phyloP scores from a whole-genome alignment of 2,113 vertebrate genomes.

The Petrocephalus zakoni region DNA sequence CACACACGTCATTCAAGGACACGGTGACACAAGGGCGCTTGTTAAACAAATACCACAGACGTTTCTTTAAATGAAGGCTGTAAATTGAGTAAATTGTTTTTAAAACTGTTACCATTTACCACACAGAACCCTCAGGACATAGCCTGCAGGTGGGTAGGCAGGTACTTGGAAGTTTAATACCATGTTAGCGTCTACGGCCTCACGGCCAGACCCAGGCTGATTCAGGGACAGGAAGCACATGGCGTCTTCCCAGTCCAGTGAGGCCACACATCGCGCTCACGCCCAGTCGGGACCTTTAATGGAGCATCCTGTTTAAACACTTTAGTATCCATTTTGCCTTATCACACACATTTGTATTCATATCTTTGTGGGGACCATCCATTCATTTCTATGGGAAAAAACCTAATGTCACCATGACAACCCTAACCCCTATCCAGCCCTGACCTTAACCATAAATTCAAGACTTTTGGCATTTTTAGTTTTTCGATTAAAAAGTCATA shows the following conservation, averaged over 20 bases:
- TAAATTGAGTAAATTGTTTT: neutral
- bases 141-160: neutral
- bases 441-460: neutral
- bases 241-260: neutral
- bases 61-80: conserved; percentile 2
- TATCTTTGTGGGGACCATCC: neutral
- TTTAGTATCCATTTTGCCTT: neutral
- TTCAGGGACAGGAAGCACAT: neutral
- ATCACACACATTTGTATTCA: neutral
- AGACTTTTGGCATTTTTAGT: neutral
- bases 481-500: neutral
- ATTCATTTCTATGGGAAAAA: neutral
- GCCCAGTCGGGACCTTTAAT: neutral
- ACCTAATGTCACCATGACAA: neutral
- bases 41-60: neutral
- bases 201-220: neutral
- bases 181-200: neutral
- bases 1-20: neutral
- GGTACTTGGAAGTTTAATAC: neutral
- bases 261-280: neutral
- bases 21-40: neutral
- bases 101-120: neutral
- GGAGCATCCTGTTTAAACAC: neutral
- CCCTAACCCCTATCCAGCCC: neutral
- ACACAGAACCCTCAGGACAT: neutral